A percentile compares a stretch with the other conserved stretches of the same genome.
These are phyloP conservation scores for Microcaecilia unicolor DNA, from an alignment of 2,797 vertebrate genomes.

Conservation along the genomic window DNA sequence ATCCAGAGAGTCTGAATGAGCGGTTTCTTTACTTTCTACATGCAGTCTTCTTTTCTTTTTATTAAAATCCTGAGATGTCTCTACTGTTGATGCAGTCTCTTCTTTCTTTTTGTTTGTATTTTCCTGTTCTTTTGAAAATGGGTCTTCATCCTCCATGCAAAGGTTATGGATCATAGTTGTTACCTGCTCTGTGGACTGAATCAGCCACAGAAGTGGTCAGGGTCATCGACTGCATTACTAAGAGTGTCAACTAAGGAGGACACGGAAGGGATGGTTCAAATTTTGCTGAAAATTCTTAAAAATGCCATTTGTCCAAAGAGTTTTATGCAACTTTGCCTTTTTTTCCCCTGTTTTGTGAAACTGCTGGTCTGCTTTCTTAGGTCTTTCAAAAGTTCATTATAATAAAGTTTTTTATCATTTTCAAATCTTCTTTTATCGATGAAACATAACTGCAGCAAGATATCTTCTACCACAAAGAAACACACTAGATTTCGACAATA, in stretches of 20 bases:
- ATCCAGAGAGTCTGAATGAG: neutral
- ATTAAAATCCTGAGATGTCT: constrained; percentile 3
- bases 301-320: constrained; percentile 71
- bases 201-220: constrained; percentile 79
- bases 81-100: neutral
- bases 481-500: constrained; percentile 19
- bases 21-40: constrained; percentile 4
- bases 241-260: constrained; percentile 77
- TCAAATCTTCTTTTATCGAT: constrained; percentile 14
- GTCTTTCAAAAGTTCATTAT: too few species aligned
- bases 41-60: neutral
- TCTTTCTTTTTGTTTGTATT: constrained; percentile 5
- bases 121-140: neutral
- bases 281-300: constrained; percentile 83
- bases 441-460: constrained; percentile 21
- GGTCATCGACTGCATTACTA: constrained; percentile 72
- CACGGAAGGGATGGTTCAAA: constrained; percentile 70
- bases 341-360: constrained; percentile 16
- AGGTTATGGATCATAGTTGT: constrained; percentile 75
- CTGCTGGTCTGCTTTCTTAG: constrained; percentile 4
- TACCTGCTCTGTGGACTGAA: constrained; percentile 82
- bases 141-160: constrained; percentile 42
- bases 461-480: constrained; percentile 33
- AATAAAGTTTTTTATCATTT: constrained; percentile 21
- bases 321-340: constrained; percentile 1